phyloP scores from a whole-genome alignment of 2,888 invertebrate genomes.

The Oxyteleia sp. region DNA sequence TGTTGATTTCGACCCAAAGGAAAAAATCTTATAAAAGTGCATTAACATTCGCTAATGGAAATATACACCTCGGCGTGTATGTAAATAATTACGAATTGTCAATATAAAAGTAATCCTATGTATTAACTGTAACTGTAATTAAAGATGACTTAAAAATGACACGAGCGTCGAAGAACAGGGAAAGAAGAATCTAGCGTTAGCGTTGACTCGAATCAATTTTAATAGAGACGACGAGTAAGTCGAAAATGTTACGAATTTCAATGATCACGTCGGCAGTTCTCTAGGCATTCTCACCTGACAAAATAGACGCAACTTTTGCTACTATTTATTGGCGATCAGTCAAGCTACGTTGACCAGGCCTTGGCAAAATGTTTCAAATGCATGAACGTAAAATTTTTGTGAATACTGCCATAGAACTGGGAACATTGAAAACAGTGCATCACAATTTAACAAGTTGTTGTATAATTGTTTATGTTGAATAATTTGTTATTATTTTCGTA shows the following conservation, averaged over 20 bases:
- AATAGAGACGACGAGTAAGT: conserved; percentile 49
- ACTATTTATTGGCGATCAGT: conserved; percentile 54
- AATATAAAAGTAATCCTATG: conserved; percentile 75
- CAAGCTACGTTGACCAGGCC: conserved; percentile 37
- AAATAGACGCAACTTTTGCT: conserved; percentile 70
- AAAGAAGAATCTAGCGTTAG: conserved; percentile 50
- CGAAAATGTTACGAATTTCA: conserved; percentile 52
- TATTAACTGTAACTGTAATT: conserved; percentile 65
- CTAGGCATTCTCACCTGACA: conserved; percentile 60
- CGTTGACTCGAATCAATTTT: conserved; percentile 59
- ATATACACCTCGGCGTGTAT: conserved; percentile 73
- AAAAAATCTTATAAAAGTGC: conserved; percentile 50
- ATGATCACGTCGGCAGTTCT: conserved; percentile 57
- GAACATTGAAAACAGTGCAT: background rate
- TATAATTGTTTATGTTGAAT: background rate
- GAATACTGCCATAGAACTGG: background rate
- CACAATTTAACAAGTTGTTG: background rate
- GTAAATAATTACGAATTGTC: conserved; percentile 82
- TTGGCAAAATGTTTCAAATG: background rate
- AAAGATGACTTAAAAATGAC: conserved; percentile 52
- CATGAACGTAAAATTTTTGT: background rate
- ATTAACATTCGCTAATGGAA: conserved; percentile 57
- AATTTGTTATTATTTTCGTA: background rate
- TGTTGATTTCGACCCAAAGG: conserved; percentile 26
- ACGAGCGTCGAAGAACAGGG: conserved; percentile 49